Percentiles rank a stretch among this genome's conserved stretches.
These are phyloP conservation scores for Platichthys flesus DNA, from an alignment of 2,113 vertebrate species.

Conservation along the genomic window DNA sequence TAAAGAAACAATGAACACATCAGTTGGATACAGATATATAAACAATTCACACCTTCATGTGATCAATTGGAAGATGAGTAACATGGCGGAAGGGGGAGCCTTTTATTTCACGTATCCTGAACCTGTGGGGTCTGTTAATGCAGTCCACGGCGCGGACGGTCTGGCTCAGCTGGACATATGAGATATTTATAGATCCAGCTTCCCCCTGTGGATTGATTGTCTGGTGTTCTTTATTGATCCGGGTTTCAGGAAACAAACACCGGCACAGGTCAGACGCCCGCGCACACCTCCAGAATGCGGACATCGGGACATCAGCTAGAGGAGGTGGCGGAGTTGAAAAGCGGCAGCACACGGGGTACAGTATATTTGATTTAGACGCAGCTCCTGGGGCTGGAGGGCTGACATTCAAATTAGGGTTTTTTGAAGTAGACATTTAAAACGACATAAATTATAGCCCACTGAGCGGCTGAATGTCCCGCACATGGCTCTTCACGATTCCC, in stretches of 20 bases:
- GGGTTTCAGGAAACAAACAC: constrained; percentile 69
- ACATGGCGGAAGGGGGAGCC: constrained; percentile 16
- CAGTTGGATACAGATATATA: constrained; percentile 21
- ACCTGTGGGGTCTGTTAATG: constrained; percentile 51
- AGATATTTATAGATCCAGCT: constrained; percentile 71
- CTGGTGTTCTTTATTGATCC: constrained; percentile 71
- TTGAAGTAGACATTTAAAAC: constrained; percentile 59
- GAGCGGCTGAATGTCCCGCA: constrained; percentile 58
- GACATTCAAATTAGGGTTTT: constrained; percentile 66
- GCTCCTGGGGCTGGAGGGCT: constrained; percentile 37
- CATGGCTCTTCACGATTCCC: constrained; percentile 43
- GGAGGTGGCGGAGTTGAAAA: background rate
- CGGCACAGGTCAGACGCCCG: constrained; percentile 54
- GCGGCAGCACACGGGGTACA: constrained; percentile 27
- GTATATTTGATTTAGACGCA: constrained; percentile 55
- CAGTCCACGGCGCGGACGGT: constrained; percentile 31
- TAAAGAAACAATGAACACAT: constrained; percentile 59
- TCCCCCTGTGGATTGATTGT: constrained; percentile 68
- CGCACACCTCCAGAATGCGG: constrained; percentile 42
- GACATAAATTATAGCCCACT: constrained; percentile 56
- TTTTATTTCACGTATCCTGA: constrained; percentile 32
- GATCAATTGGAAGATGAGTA: constrained; percentile 68
- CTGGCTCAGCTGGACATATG: constrained; percentile 66
- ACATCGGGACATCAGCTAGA: constrained; percentile 24
- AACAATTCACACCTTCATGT: constrained; percentile 63